Evolutionary conservation across 2,113 vertebrate genomes (phyloP).

Genomic region (Sus scrofa): T2T-Sscrofa CM000819.6:113447501-113448000

Average conservation of each 20-base stretch:
- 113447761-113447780: neutral
- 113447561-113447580: neutral
- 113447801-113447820: neutral
- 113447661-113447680: neutral
- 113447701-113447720: neutral
- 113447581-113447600: neutral
- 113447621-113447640: neutral
- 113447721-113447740: neutral
- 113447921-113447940: neutral
- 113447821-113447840: neutral
- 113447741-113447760: neutral
- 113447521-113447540: neutral
- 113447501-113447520: neutral
- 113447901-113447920: neutral
- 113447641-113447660: neutral
- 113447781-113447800: neutral
- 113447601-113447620: neutral
- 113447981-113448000: neutral
- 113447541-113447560: neutral
- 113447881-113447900: slow-evolving; percentile 1
- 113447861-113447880: neutral
- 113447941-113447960: neutral
- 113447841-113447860: neutral
- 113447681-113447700: neutral
- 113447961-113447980: slow-evolving; percentile 5